Evolutionary conservation across 2,797 vertebrate species (phyloP).

Genomic region (Allobates femoralis): DNA sequence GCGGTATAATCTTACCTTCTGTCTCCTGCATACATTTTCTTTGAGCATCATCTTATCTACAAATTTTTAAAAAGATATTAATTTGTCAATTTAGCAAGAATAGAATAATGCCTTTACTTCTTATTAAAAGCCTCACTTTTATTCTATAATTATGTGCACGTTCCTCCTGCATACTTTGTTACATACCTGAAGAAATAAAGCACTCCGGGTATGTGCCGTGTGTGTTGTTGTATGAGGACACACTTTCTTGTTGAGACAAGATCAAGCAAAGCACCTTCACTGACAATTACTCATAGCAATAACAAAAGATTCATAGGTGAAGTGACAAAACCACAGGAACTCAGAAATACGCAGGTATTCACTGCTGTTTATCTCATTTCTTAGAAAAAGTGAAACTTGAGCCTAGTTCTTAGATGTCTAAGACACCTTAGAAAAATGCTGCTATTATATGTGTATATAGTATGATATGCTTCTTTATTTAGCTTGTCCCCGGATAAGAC

Average conservation of each 20-base stretch:
- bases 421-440: background rate
- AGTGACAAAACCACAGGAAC: slow-evolving; percentile 54
- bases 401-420: background rate
- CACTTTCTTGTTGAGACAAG: slow-evolving; percentile 35
- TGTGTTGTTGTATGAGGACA: slow-evolving; percentile 2
- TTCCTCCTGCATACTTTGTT: background rate
- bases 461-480: no score
- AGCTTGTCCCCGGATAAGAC: no score
- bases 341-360: slow-evolving; percentile 6
- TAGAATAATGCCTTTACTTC: background rate
- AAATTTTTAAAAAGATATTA: slow-evolving; percentile 20
- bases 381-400: slow-evolving; percentile 35
- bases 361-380: slow-evolving; percentile 22
- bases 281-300: slow-evolving; percentile 38
- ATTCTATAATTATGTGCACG: background rate
- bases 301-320: slow-evolving; percentile 37
- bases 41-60: background rate
- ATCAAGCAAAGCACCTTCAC: slow-evolving; percentile 40
- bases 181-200: background rate
- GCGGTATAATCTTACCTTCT: slow-evolving; percentile 24
- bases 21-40: slow-evolving; percentile 13
- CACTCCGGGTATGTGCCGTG: background rate
- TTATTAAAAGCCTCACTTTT: background rate
- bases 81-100: background rate
- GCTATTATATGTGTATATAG: background rate